These are phyloP conservation scores for Onychorhynchus coronatus DNA, from an alignment of 2,113 vertebrate species.

Conservation along the genomic window DNA sequence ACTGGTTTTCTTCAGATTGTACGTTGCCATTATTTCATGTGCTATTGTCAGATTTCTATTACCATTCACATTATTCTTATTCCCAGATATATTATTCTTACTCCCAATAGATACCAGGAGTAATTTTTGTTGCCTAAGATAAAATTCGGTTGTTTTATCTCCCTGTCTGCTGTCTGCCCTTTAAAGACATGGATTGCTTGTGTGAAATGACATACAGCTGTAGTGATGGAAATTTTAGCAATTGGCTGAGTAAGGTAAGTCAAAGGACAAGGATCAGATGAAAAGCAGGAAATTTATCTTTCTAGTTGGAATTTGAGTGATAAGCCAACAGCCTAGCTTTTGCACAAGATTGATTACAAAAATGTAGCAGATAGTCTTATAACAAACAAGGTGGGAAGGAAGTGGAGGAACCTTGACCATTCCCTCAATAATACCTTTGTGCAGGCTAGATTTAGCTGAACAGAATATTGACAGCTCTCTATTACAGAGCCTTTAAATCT, in stretches of 20 bases:
- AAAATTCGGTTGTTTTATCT: background rate
- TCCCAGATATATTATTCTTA: background rate
- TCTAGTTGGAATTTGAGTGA: background rate
- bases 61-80: background rate
- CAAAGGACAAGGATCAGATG: background rate
- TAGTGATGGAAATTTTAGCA: background rate
- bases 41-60: background rate
- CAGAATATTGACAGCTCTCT: background rate
- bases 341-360: background rate
- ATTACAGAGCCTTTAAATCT: background rate
- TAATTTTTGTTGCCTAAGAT: background rate
- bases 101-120: background rate
- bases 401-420: background rate
- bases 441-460: background rate
- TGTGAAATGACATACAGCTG: background rate
- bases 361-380: background rate
- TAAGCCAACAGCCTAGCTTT: background rate
- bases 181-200: background rate
- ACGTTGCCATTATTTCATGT: background rate
- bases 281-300: background rate
- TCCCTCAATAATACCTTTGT: background rate
- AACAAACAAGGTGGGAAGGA: background rate
- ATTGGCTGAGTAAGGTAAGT: background rate
- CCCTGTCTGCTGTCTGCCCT: background rate
- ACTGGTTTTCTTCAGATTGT: background rate